A percentile compares a stretch with the other conserved stretches of the same genome.
Conservation (phyloP, 1,140 invertebrate species). For the Zaprionus vittiger region DNA sequence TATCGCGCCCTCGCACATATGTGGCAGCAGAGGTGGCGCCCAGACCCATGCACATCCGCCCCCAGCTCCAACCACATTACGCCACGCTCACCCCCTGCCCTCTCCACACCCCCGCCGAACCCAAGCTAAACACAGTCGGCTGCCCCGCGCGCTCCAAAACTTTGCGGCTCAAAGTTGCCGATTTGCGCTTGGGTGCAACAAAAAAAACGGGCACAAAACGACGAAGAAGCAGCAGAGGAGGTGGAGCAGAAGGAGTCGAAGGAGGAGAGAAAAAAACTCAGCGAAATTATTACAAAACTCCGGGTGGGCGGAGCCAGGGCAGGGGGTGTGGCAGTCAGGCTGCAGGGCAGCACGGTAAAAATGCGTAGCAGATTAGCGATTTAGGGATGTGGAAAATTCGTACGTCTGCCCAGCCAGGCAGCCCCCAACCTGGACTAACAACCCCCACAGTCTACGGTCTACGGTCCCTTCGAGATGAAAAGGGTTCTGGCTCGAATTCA, state of each 20-base stretch:
- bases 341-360: constrained; percentile 69
- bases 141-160: constrained; percentile 52
- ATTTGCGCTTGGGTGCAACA: constrained; percentile 69
- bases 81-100: background rate
- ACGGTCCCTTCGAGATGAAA: constrained; percentile 30
- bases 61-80: constrained; percentile 5
- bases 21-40: constrained; percentile 19
- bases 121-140: constrained; percentile 44
- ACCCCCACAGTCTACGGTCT: constrained; percentile 2
- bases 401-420: constrained; percentile 60
- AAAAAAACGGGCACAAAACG: constrained; percentile 24
- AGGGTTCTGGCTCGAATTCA: constrained; percentile 42
- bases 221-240: constrained; percentile 11
- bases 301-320: background rate
- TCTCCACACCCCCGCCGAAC: background rate
- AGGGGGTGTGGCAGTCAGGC: background rate
- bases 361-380: constrained; percentile 82
- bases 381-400: constrained; percentile 82
- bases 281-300: constrained; percentile 72
- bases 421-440: background rate
- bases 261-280: constrained; percentile 5
- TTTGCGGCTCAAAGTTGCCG: constrained; percentile 76
- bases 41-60: background rate
- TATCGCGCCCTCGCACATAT: constrained; percentile 80
- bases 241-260: constrained; percentile 9